phyloP scores from a whole-genome alignment of 2,888 invertebrate species.

The Phaonia tiefii region DNA sequence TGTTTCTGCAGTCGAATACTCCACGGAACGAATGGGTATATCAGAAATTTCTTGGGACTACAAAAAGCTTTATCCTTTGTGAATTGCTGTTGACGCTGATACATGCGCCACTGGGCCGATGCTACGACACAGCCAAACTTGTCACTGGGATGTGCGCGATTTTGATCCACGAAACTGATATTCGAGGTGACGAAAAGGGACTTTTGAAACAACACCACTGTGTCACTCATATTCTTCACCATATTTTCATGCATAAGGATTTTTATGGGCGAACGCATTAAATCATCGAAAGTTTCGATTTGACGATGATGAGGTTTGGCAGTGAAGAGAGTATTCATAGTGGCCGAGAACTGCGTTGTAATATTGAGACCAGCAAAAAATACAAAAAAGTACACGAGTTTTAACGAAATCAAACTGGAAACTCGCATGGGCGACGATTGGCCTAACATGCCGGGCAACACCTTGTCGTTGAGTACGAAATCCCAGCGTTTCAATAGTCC shows the following conservation, averaged over 20 bases:
- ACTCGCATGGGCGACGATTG: conserved; percentile 31
- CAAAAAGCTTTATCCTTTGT: conserved; percentile 36
- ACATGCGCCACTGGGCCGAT: conserved; percentile 38
- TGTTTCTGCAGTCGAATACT: conserved; percentile 25
- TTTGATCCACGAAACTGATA: too few species aligned
- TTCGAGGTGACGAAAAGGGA: neutral
- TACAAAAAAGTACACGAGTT: conserved; percentile 44
- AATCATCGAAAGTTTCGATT: neutral
- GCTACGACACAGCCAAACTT: conserved; percentile 38
- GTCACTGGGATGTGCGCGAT: conserved; percentile 43
- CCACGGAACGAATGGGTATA: neutral
- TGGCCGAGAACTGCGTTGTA: conserved; percentile 48
- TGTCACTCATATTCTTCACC: neutral
- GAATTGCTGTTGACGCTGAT: conserved; percentile 19
- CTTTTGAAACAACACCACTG: too few species aligned
- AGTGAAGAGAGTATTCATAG: conserved; percentile 60
- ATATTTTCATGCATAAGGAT: neutral
- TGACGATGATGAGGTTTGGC: conserved; percentile 35
- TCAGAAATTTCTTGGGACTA: neutral
- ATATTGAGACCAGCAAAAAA: conserved; percentile 55
- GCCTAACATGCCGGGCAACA: conserved; percentile 53
- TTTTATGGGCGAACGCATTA: neutral
- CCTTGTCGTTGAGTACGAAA: conserved; percentile 50
- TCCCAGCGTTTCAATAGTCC: neutral
- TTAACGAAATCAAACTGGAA: neutral